Evolutionary conservation across 1,140 invertebrate genomes (phyloP), one percentile per base, ranked within the genome.

Genomic region (Cecropterus lyciades): DNA sequence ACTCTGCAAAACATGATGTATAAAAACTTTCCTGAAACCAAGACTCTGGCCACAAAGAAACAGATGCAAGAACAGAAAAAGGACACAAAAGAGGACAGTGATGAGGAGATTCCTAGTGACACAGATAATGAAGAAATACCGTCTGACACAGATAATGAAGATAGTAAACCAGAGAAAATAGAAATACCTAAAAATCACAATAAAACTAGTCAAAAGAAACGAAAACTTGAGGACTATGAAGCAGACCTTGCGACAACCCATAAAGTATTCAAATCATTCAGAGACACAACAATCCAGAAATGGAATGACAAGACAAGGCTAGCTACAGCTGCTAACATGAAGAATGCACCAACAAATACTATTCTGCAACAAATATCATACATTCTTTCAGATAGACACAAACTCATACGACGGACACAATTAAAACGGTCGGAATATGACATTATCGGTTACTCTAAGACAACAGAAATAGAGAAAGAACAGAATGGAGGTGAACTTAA

Each of bases 221-320:
- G 93, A 17, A 96, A 95, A 89, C 72, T 94, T 13, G 85, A 88
- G 43, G 94, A 96, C 17, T 96, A 95, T 85, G 95, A 95, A 69
- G 89, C 89, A 53, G 85, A 95, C 56, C 84, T 98, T 13, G 77
- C 92, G 13, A 92, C 94, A 63, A 91, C 93, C 59, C 95, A 97
- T 80, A 89, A 95, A 74, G 87, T 91, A 2, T 97, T 97, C 68
- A 92, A 86, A 67, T 79, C 93, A n/a, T 98, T 95, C 73, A 94
- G 97, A 91, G 95, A 97, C 85, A 82, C 93, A 27, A 94, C 95
- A 37, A 95, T 99, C 67, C 95, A 98, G 75, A 98, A 98, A 86
- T 99, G 98, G 98, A 96, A 98, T 91, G 96, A 98, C 64, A 98
- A 97, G 85, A 99, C 97, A 0, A 93, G 95, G 72, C 80, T 97